Base-by-base conservation (phyloP, 2,888 invertebrate species). In the Clostera curtula region DNA sequence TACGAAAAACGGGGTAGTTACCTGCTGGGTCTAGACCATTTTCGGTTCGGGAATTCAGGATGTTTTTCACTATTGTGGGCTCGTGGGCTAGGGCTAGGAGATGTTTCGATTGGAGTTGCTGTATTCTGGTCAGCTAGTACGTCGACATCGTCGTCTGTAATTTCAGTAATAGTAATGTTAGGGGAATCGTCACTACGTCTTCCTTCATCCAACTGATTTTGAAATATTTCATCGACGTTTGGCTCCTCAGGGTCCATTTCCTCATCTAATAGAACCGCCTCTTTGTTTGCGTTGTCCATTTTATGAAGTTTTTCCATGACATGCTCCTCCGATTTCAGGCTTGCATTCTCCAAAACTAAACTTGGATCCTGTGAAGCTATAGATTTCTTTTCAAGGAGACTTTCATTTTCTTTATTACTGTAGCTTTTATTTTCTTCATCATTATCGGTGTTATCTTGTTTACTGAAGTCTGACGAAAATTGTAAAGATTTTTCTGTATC, bases 1-100 rank as follows among this genome's bases (percentile, higher is more conserved):
- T 42, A 40, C 42, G 33, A 30, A 31, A 40, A 33, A 30, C 25
- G 12, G 38, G 52, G 58, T 52, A 35, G 25, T 72, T 77, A 82
- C 83, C 83, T 83, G 79, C 59, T 75, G 39, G 72, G 74, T 72
- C 72, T 82, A 66, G 83, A 83, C 83, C 83, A 83, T 64, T 73
- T 69, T 50, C 49, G 58, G 27, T 64, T 62, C 29, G 46, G 43
- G 40, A 61, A 60, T 48, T 63, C 23, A 15, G 64, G 24, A 53
- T 55, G 32, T 69, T 56, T 29, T 56, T 66, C 53, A 43, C 67
- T 67, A 38, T 55, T 53, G 26, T 43, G 51, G 34, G 63, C 64
- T 31, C 60, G 60, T 30, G 77, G 77, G 44, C 73, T 76, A 11
- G 79, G 82, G 38, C 69, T 79, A 4, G 82, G 82, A 17, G 82